A percentile compares a stretch with the other conserved stretches of the same genome.
Conservation (phyloP, 2,888 invertebrate species). For the Catocala fraxini region DNA sequence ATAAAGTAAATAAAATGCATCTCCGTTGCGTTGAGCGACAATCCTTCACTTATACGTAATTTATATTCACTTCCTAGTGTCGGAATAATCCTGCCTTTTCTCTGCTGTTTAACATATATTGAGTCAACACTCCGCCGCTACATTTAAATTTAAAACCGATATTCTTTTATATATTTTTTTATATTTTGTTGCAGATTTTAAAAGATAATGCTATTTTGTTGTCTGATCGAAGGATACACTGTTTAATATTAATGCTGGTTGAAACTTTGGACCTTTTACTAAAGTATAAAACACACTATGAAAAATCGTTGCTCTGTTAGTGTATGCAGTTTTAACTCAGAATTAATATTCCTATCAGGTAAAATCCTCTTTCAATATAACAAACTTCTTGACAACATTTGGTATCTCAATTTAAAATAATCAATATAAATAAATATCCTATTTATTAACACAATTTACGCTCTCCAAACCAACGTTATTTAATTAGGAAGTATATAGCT, state of each 20-base stretch:
- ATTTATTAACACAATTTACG: constrained; percentile 1
- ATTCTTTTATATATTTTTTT: constrained; percentile 51
- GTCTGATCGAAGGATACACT: constrained; percentile 10
- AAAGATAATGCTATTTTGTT: constrained; percentile 16
- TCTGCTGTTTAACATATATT: constrained; percentile 60
- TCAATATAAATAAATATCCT: constrained; percentile 7
- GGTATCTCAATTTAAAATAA: constrained; percentile 30
- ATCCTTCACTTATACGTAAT: constrained; percentile 79
- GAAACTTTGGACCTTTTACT: constrained; percentile 2
- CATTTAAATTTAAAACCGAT: constrained; percentile 66
- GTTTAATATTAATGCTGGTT: constrained; percentile 11
- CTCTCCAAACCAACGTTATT: background rate
- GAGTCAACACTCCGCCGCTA: constrained; percentile 55
- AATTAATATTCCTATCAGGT: too few species aligned
- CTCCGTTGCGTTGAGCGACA: constrained; percentile 59
- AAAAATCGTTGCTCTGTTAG: too few species aligned
- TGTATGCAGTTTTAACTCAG: too few species aligned
- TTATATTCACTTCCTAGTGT: constrained; percentile 80
- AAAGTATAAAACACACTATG: background rate
- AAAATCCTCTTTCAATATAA: too few species aligned
- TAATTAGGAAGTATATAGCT: background rate
- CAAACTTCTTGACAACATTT: background rate
- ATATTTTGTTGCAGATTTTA: constrained; percentile 28
- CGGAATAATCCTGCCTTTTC: constrained; percentile 66
- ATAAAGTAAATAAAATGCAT: constrained; percentile 58